Conservation (phyloP, 2,888 invertebrate genomes). For the Cephus runcator region DNA sequence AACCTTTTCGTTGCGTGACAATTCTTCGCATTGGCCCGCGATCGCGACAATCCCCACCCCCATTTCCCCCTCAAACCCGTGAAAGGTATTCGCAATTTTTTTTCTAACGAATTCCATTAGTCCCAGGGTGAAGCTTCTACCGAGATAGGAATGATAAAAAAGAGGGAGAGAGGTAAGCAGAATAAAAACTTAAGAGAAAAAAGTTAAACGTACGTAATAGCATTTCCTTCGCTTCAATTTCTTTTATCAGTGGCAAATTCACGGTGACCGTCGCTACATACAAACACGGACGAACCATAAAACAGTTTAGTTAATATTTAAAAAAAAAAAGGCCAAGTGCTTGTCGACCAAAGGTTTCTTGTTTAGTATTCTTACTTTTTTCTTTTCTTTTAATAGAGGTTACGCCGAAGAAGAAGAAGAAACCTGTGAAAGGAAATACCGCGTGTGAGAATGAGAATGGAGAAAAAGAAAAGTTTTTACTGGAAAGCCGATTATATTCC, state of each 20-base stretch:
- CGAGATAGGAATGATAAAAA: neutral
- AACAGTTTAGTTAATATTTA: neutral
- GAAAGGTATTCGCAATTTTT: neutral
- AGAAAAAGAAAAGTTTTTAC: neutral
- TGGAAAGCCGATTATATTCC: neutral
- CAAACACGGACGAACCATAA: neutral
- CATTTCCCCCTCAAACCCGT: neutral
- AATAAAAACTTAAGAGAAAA: neutral
- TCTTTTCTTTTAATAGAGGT: neutral
- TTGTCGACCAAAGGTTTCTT: neutral
- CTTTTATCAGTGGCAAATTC: neutral
- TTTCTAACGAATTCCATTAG: neutral
- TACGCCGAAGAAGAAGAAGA: neutral
- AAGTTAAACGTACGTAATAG: neutral
- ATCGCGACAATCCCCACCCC: neutral
- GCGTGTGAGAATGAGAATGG: neutral
- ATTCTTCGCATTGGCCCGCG: neutral
- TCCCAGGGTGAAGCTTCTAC: neutral
- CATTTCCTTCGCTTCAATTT: neutral
- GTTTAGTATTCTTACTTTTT: too few species aligned
- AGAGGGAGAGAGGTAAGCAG: neutral
- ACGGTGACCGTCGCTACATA: neutral
- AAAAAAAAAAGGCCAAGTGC: neutral
- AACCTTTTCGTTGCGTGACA: neutral
- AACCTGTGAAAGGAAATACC: neutral